Conservation (phyloP, 2,797 vertebrate genomes). For the Otolemur crassicaudatus region DNA sequence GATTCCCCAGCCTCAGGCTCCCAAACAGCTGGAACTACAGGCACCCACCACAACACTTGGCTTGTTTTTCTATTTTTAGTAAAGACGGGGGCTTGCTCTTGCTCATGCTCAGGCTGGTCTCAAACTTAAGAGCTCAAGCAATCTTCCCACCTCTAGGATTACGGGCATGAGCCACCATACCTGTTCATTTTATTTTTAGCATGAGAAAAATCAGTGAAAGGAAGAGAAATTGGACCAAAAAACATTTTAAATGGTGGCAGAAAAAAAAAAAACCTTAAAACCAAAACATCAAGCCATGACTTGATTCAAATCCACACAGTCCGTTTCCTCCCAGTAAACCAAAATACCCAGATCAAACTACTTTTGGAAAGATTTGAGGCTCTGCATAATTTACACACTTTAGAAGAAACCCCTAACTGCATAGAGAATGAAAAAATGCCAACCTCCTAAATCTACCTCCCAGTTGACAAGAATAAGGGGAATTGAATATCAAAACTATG, state of each 20-base stretch:
- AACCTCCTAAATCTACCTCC: conserved; percentile 70
- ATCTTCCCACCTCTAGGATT: no score
- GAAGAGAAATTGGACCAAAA: not conserved
- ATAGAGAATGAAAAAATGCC: conserved; percentile 72
- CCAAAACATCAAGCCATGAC: not conserved
- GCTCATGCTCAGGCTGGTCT: no score
- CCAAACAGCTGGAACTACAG: no score
- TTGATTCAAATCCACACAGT: not conserved
- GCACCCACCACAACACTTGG: no score
- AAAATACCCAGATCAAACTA: conserved; percentile 41
- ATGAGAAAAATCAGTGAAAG: not conserved
- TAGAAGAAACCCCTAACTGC: conserved; percentile 62
- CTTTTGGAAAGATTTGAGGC: conserved; percentile 51
- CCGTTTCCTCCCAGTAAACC: not conserved
- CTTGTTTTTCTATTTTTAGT: no score
- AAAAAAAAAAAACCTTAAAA: not conserved
- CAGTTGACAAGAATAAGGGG: conserved; percentile 76
- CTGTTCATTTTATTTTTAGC: not conserved
- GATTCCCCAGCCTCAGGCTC: no score
- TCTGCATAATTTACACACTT: conserved; percentile 70
- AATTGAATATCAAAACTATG: conserved; percentile 82
- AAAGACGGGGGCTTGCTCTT: no score
- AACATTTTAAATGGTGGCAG: not conserved
- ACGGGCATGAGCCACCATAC: no score
- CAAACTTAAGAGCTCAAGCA: no score